phyloP scores from a whole-genome alignment of 1,140 invertebrate genomes.

The Diorhabda carinulata region DNA sequence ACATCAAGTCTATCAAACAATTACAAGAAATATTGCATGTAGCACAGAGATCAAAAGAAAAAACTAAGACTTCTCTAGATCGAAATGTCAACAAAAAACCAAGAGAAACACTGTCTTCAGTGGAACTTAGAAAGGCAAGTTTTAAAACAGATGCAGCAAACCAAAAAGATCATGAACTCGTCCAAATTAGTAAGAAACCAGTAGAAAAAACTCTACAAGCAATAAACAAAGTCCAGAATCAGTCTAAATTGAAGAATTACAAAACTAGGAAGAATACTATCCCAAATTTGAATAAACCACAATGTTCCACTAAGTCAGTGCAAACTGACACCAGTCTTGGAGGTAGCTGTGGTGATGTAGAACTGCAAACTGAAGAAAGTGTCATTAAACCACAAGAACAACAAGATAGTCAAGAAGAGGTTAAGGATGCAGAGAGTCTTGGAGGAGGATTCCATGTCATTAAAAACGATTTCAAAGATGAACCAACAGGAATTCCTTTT shows the following conservation, averaged over 20 bases:
- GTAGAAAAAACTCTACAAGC: neutral
- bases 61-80: too few relatives aligned
- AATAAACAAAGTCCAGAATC: neutral
- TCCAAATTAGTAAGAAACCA: neutral
- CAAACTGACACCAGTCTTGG: neutral
- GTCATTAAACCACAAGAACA: too few relatives aligned
- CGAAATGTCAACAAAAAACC: too few relatives aligned
- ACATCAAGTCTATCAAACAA: neutral
- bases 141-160: too few relatives aligned
- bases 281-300: neutral
- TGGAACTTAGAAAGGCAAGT: too few relatives aligned
- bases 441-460: too few relatives aligned
- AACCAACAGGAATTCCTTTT: neutral
- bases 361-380: too few relatives aligned
- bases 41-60: neutral
- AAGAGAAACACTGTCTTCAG: too few relatives aligned
- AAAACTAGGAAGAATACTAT: neutral
- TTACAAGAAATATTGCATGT: neutral
- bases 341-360: neutral
- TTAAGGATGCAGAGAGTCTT: too few relatives aligned
- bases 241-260: neutral
- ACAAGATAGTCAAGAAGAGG: too few relatives aligned
- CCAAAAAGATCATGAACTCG: too few relatives aligned
- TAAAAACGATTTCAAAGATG: too few relatives aligned
- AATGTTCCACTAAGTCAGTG: neutral